These are phyloP conservation scores for Eurystomus gularis DNA, from an alignment of 2,113 vertebrate genomes.

Conservation along the genomic window DNA sequence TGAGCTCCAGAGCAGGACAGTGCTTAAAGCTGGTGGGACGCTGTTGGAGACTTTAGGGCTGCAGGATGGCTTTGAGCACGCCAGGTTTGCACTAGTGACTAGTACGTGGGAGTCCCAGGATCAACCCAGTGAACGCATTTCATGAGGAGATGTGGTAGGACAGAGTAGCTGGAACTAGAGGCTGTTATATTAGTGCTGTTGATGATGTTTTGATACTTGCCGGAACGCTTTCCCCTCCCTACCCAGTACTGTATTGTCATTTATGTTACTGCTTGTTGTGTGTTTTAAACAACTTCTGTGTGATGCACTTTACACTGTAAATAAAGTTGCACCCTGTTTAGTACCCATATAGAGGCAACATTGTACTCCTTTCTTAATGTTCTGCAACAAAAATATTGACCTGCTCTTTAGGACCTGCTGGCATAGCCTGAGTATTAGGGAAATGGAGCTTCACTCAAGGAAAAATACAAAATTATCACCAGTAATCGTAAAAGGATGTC, in stretches of 20 bases:
- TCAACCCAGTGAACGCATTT: not conserved
- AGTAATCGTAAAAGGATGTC: not conserved
- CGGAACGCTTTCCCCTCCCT: conserved; percentile 1
- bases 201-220: conserved; percentile 41
- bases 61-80: not conserved
- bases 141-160: not conserved
- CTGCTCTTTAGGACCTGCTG: not conserved
- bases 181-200: conserved; percentile 40
- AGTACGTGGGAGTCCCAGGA: not conserved
- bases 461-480: not conserved
- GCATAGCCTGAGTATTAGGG: not conserved
- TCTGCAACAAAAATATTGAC: not conserved
- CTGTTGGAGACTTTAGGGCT: not conserved
- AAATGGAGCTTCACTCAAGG: not conserved
- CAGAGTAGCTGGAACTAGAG: conserved; percentile 52
- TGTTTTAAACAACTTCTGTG: conserved; percentile 7
- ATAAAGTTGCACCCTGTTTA: conserved; percentile 62
- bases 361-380: not conserved
- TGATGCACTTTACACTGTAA: conserved; percentile 70
- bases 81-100: not conserved
- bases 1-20: not conserved
- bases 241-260: conserved; percentile 21
- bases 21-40: not conserved
- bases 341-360: not conserved
- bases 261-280: conserved; percentile 41